phyloP scores from a whole-genome alignment of 2,888 invertebrate genomes.

The Drosophila flavopinicola region DNA sequence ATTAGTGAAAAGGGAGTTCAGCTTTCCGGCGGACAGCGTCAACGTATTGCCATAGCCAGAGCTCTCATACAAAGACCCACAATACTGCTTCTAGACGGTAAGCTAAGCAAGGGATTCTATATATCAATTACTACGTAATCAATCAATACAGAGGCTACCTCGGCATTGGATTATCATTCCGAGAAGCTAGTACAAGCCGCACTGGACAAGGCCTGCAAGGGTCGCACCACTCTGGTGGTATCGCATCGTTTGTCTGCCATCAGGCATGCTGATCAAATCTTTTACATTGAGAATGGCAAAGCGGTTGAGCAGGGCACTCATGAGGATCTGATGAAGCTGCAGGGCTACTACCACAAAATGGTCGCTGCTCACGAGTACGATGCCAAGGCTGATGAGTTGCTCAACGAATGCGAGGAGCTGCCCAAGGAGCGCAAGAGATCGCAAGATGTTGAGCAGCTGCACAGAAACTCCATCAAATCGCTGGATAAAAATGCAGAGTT shows the following conservation, averaged over 20 bases:
- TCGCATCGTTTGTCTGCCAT: conserved; percentile 90
- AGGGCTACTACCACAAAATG: conserved; percentile 88
- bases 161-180: conserved; percentile 91
- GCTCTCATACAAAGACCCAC: conserved; percentile 90
- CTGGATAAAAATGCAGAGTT: conserved; percentile 62
- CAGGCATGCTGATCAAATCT: conserved; percentile 88
- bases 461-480: conserved; percentile 40
- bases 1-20: conserved; percentile 92
- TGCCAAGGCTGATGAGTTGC: conserved; percentile 60
- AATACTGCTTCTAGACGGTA: conserved; percentile 88
- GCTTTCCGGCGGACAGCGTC: conserved; percentile 91
- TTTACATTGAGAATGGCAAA: conserved; percentile 89
- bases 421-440: conserved; percentile 58
- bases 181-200: conserved; percentile 92
- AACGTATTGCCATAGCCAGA: conserved; percentile 92
- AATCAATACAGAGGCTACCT: conserved; percentile 88
- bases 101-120: background rate
- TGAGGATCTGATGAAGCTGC: conserved; percentile 87
- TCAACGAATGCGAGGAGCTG: conserved; percentile 49
- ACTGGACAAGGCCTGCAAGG: conserved; percentile 90
- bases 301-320: conserved; percentile 90
- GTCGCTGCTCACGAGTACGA: conserved; percentile 84
- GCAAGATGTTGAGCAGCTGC: conserved; percentile 35
- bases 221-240: conserved; percentile 90
- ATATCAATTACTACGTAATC: background rate